Percentiles rank a stretch among this genome's conserved stretches.
These are phyloP conservation scores for Eurystomus gularis DNA, from an alignment of 2,113 vertebrate species.

Conservation along the genomic window DNA sequence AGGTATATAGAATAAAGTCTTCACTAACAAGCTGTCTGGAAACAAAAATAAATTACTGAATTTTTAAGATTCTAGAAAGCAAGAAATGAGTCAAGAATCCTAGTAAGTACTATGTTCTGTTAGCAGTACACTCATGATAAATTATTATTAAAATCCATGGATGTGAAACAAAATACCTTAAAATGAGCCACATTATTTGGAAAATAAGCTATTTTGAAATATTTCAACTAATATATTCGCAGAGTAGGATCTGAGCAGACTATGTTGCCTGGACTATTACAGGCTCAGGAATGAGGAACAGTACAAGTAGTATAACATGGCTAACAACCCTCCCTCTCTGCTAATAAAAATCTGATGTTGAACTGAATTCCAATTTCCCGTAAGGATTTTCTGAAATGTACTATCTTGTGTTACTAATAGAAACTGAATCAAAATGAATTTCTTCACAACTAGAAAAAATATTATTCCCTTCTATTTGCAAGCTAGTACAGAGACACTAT, in stretches of 20 bases:
- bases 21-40: constrained; percentile 66
- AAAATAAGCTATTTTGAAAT: neutral
- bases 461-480: neutral
- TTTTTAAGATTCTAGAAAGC: neutral
- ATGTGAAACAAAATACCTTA: neutral
- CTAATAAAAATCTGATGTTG: neutral
- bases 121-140: neutral
- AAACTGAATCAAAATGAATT: neutral
- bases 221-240: neutral
- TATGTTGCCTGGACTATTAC: neutral
- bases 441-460: neutral
- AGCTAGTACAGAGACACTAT: neutral
- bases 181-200: neutral
- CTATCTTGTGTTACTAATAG: neutral
- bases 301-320: neutral
- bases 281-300: neutral
- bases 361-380: neutral
- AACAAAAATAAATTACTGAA: constrained; percentile 29
- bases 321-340: neutral
- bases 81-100: neutral
- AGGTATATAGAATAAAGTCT: constrained; percentile 63
- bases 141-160: neutral
- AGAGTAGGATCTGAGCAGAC: neutral
- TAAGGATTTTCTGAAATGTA: neutral
- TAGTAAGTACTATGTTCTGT: neutral